Base-by-base conservation (phyloP, 2,888 invertebrate species). In the Resseliella maxima region DNA sequence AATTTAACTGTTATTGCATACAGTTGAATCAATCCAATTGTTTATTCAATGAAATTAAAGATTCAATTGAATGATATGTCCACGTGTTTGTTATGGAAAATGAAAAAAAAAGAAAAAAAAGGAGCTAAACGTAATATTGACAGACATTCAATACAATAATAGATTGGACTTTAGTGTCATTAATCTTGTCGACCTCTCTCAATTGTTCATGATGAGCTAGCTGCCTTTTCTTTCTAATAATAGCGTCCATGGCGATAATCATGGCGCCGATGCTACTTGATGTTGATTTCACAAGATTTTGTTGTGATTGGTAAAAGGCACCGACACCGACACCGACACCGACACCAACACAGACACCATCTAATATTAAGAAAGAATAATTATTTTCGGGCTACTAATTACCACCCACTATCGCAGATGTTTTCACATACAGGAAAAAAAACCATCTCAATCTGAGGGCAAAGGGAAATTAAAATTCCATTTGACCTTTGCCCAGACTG, bases 121-220 rank as follows among this genome's bases (percentile, higher is more conserved):
- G 31, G 12, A 31, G 5, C 31, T 18, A 72, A 31, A 72, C 15
- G 72, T 5, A 31, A 72, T 72, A 31, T 31, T 72, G 72, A 72
- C 15, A 15, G 31, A 72, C 31, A 72, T 72, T 31, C 31, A 31
- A 72, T 35, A 15, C 31, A 12, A 72, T 72, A 72, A 72, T 72
- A 72, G 72, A 31, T 31, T 0, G 6, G 72, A 72, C 6, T 72
- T 72, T 72, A n/a, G 72, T 31, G 72, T 72, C 72, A 72, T 72
- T 72, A 31, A 72, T 72, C 72, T 72, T 72, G 72, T 72, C 72
- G 72, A 72, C 72, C 72, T 72, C 72, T 31, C 31, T n/a, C 24
- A 59, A 59, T 59, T 59, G 35, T 72, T 35, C 15, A 21, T 18
- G 72, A 72, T 72, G 35, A 72, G 5, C 5, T 5, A 41, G 41